These are phyloP conservation scores for Sinella curviseta DNA, from an alignment of 1,140 invertebrate genomes.

Conservation along the genomic window DNA sequence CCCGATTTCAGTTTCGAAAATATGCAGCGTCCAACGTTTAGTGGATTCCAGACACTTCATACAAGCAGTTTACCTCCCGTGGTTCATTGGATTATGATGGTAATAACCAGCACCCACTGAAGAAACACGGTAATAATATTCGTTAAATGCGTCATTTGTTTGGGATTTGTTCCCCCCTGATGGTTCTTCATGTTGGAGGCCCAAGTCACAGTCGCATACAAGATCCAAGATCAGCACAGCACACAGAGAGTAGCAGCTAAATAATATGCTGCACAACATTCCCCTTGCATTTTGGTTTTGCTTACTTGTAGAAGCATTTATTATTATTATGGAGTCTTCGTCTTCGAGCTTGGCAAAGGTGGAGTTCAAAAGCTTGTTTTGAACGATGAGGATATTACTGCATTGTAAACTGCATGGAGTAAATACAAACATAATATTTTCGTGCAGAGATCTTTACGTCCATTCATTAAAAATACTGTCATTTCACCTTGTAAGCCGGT, in stretches of 20 bases:
- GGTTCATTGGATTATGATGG: not conserved
- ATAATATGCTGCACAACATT: no score
- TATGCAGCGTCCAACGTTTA: not conserved
- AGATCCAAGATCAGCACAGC: no score
- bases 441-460: no score
- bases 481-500: no score
- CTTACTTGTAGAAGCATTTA: no score
- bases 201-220: not conserved
- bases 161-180: slow-evolving; percentile 10
- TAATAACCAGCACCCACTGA: slow-evolving; percentile 10
- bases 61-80: slow-evolving; percentile 1
- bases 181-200: not conserved
- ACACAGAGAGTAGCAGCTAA: no score
- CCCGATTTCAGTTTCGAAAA: not conserved
- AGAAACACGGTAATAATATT: slow-evolving; percentile 4
- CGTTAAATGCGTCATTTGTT: not conserved
- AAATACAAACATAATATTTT: no score
- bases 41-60: slow-evolving; percentile 5
- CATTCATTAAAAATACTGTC: no score
- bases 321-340: no score
- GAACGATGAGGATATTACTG: not conserved
- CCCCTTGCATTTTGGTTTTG: no score
- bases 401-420: no score
- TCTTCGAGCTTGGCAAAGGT: no score
- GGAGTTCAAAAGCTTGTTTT: not conserved